Percentiles rank a stretch among this genome's conserved stretches.
These are phyloP conservation scores for Microdon myrmicae DNA, from an alignment of 2,888 invertebrate genomes.

Conservation along the genomic window DNA sequence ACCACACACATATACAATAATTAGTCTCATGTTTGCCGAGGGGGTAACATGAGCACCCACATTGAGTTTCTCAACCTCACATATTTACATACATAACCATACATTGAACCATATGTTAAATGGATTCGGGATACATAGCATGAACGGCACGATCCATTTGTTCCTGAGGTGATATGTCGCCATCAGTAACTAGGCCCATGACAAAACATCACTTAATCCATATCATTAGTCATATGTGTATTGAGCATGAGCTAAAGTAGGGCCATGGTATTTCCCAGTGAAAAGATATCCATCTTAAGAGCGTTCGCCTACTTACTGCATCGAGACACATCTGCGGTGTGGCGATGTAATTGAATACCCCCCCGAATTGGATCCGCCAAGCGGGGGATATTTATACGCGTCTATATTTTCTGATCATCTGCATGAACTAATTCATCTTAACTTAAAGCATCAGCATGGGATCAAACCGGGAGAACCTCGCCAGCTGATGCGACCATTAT, in stretches of 20 bases:
- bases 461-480: neutral
- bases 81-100: constrained; percentile 13
- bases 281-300: too few species aligned
- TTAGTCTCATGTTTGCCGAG: constrained; percentile 26
- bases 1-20: constrained; percentile 60
- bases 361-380: constrained; percentile 16
- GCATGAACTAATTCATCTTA: constrained; percentile 37
- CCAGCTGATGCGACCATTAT: constrained; percentile 8
- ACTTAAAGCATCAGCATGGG: constrained; percentile 3
- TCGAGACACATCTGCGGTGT: constrained; percentile 39
- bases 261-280: too few species aligned
- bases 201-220: constrained; percentile 50
- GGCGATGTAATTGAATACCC: constrained; percentile 33
- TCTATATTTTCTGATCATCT: constrained; percentile 15
- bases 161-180: constrained; percentile 29
- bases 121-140: constrained; percentile 43
- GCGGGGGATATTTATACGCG: too few species aligned
- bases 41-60: constrained; percentile 43
- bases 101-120: too few species aligned
- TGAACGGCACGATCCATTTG: constrained; percentile 49
- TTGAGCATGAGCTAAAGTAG: constrained; percentile 10
- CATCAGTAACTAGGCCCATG: neutral
- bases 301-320: too few species aligned
- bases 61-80: constrained; percentile 21
- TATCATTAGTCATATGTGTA: constrained; percentile 37